Base-by-base conservation (phyloP, 37 sponge, comb jelly and placozoan genomes). In the Halichondria panicea region DNA sequence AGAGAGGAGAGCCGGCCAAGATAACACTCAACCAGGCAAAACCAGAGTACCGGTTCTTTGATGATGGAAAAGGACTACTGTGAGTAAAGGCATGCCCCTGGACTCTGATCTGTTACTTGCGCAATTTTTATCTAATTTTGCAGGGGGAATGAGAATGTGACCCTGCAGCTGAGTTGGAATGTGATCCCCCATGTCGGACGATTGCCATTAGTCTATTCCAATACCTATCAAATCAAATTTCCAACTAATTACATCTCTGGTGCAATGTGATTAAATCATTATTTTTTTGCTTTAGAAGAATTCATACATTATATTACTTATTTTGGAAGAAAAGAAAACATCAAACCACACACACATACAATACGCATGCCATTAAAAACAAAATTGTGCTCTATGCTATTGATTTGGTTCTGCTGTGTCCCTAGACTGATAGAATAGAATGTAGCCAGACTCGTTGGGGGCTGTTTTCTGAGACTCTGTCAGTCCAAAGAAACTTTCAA, bases 351-450 rank as follows among this genome's bases (percentile, higher is more conserved):
- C 28, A 30, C 24, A 22, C 35, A 27, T 5, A 11, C 11, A 15
- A 48, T 15, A 18, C 13, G 15, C 52, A 48, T 18, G 15, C 52
- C 11, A 48, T 48, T 11, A 48, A 18, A 18, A 48, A 18, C 15
- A 48, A 48, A 18, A 48, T 48, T 48, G 15, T 48, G 11, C 52
- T 48, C 52, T 18, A 48, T 11, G 52, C 52, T 48, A 48, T 48
- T 48, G 15, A 18, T 18, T 11, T 15, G 11, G 15, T 48, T 48
- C 15, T 15, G 11, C 52, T 18, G 52, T 48, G 52, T 95, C 83
- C 68, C 89, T 81, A 24, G 86, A 82, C 57, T 97, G 89, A 71
- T 97, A 97, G 76, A 97, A 97, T 34, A 97, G 79, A 36, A 97
- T 93, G 79, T 97, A 97, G 12, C 94, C 97, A 19, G 85, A 91